Percentiles rank a stretch among this genome's conserved stretches.
These are phyloP conservation scores for Megaceryle torquata DNA, from an alignment of 2,113 vertebrate species.

Conservation along the genomic window DNA sequence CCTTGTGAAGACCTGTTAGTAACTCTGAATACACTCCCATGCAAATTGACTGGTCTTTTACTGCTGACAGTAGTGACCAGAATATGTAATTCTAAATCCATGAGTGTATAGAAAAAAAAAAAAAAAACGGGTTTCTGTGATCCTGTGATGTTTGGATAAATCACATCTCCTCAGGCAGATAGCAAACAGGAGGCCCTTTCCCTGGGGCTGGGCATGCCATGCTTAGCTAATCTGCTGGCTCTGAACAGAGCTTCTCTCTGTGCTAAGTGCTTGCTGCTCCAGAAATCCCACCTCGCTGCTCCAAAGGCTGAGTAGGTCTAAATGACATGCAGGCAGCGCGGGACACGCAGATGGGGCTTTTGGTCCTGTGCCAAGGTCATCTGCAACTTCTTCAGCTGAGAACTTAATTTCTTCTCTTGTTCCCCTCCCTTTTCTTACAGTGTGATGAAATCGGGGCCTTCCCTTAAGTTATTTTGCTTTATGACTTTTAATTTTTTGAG, in stretches of 20 bases:
- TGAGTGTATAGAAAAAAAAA: neutral
- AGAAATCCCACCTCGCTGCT: conserved; percentile 44
- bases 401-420: neutral
- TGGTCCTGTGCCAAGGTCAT: conserved; percentile 56
- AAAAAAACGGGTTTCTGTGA: conserved; percentile 51
- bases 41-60: conserved; percentile 37
- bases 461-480: neutral
- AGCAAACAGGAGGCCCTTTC: neutral
- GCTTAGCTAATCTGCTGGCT: conserved; percentile 54
- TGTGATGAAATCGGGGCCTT: neutral
- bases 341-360: conserved; percentile 56
- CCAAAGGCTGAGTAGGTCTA: conserved; percentile 29
- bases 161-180: conserved; percentile 42
- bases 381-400: conserved; percentile 34
- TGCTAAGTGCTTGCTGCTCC: conserved; percentile 27
- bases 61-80: neutral
- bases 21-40: neutral
- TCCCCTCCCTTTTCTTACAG: neutral
- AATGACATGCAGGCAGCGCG: conserved; percentile 8
- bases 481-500: neutral
- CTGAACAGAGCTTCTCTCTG: neutral
- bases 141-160: conserved; percentile 40
- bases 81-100: neutral
- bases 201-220: conserved; percentile 43
- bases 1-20: conserved; percentile 7